Percentiles rank a stretch among this genome's conserved stretches.
Evolutionary conservation across 64 coral and sea anemone species (phyloP).

Genomic region (Platygyra sinensis): DNA sequence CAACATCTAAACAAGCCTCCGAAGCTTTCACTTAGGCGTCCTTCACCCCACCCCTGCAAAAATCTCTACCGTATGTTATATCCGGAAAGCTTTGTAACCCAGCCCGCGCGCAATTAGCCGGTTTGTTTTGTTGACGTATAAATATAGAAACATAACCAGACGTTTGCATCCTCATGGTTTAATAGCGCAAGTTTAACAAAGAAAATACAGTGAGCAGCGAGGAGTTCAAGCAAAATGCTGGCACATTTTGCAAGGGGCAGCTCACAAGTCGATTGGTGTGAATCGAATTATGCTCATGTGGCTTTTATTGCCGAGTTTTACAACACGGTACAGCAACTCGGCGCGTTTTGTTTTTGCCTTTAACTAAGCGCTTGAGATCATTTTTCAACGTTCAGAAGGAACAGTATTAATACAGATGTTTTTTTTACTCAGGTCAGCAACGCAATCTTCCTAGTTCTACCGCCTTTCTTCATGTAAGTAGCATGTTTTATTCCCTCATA

Average conservation of each 20-base stretch:
- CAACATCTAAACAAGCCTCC: background rate
- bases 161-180: background rate
- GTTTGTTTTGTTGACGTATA: background rate
- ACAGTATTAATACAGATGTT: background rate
- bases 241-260: conserved; percentile 93
- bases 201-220: background rate
- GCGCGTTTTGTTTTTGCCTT: background rate
- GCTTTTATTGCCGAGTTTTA: conserved; percentile 92
- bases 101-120: background rate
- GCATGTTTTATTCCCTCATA: background rate
- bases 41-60: background rate
- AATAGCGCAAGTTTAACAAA: background rate
- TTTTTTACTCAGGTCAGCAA: conserved; percentile 90
- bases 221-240: conserved; percentile 55
- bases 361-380: background rate
- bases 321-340: conserved; percentile 73
- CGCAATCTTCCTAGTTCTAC: conserved; percentile 75
- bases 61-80: background rate
- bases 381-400: background rate
- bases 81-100: conserved; percentile 4
- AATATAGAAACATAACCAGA: too few relatives aligned
- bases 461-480: conserved; percentile 96
- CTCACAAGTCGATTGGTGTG: conserved; percentile 95
- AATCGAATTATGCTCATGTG: conserved; percentile 85
- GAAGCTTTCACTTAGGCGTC: background rate